Evolutionary conservation across 1,140 invertebrate species (phyloP).

Genomic region (Triops longicaudatus): DNA sequence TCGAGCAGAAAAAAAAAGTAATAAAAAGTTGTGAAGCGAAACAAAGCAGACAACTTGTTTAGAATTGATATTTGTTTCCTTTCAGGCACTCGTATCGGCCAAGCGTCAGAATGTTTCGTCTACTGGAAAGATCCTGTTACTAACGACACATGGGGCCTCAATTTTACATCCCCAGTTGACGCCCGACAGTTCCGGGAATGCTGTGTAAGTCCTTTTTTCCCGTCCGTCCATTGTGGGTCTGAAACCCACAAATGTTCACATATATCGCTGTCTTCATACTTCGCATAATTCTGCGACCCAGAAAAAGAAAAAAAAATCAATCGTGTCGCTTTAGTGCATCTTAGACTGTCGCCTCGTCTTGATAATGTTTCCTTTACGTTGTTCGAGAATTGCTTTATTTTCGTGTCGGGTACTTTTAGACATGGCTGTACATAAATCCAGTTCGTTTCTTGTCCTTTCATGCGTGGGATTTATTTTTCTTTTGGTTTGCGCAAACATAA

Average conservation of each 20-base stretch:
- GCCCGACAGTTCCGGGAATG: slow-evolving; percentile 95
- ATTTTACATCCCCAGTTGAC: slow-evolving; percentile 93
- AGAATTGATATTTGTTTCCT: slow-evolving; percentile 35
- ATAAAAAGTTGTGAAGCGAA: background rate
- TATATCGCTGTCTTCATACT: background rate
- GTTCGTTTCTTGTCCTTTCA: background rate
- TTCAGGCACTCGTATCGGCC: slow-evolving; percentile 86
- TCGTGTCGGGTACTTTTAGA: background rate
- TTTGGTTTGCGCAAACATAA: no score
- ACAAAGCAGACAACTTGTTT: background rate
- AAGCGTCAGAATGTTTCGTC: slow-evolving; percentile 95
- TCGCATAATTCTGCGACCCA: no score
- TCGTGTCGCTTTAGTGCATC: background rate
- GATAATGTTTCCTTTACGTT: background rate
- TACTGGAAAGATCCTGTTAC: slow-evolving; percentile 97
- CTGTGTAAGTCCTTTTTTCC: slow-evolving; percentile 68
- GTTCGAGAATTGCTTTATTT: background rate
- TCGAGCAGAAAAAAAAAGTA: no score
- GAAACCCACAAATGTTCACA: background rate
- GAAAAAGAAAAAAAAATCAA: no score
- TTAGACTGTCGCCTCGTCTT: background rate
- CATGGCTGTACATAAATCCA: no score
- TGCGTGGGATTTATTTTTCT: background rate
- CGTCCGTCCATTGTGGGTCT: slow-evolving; percentile 16
- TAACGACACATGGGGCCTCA: slow-evolving; percentile 96